Conservation (phyloP, 2,888 invertebrate genomes). For the Trichopoda pennipes region DNA sequence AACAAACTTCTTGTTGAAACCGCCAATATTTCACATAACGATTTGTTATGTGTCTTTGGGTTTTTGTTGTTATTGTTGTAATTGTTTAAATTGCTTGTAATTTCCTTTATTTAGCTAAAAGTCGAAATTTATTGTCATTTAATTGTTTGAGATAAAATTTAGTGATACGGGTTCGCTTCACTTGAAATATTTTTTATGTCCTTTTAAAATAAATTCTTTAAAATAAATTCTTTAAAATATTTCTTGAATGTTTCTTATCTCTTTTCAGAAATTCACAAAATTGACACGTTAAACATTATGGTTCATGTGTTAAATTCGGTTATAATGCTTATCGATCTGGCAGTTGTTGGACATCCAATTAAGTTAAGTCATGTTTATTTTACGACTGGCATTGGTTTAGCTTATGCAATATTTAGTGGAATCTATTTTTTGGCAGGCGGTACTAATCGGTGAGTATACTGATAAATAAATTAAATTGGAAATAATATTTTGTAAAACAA, state of each 20-base stretch:
- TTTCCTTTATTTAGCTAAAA: not conserved
- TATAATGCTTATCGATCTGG: constrained; percentile 87
- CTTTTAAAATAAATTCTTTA: not conserved
- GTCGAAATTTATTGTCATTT: not conserved
- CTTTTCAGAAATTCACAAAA: constrained; percentile 78
- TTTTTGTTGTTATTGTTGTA: no score
- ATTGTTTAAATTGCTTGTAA: constrained; percentile 16
- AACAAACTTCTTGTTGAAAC: no score
- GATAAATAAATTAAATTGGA: not conserved
- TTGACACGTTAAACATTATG: constrained; percentile 81
- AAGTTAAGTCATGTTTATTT: constrained; percentile 83
- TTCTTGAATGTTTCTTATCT: constrained; percentile 27
- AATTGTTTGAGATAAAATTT: not conserved
- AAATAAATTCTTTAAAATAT: not conserved
- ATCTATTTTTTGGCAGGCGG: constrained; percentile 89
- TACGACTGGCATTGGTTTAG: constrained; percentile 83
- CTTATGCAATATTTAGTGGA: constrained; percentile 86
- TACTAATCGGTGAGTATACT: constrained; percentile 83
- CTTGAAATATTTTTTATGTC: no score
- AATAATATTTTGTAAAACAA: no score
- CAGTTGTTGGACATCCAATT: constrained; percentile 87
- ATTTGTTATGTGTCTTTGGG: not conserved
- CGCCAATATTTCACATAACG: not conserved
- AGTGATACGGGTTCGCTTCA: no score
- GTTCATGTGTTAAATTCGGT: constrained; percentile 85